Evolutionary conservation across 2,113 vertebrate genomes (phyloP).

Genomic region (Nanorana parkeri): DNA sequence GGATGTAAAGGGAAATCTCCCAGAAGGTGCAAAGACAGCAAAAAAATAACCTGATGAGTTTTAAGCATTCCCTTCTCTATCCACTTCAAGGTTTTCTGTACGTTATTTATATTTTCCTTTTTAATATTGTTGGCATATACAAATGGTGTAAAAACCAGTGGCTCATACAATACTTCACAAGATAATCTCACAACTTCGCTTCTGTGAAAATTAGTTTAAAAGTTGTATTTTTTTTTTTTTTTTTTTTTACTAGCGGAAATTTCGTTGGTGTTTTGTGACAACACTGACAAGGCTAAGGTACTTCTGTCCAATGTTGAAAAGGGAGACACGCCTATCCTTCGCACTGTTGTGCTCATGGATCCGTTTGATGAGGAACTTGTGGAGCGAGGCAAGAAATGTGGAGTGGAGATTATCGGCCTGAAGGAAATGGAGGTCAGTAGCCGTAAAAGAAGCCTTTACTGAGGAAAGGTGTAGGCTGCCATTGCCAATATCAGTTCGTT

Average conservation of each 20-base stretch:
- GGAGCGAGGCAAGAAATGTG: slow-evolving; percentile 75
- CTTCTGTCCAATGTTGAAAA: slow-evolving; percentile 79
- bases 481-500: not conserved
- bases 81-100: too few relatives aligned
- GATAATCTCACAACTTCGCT: too few relatives aligned
- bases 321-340: slow-evolving; percentile 74
- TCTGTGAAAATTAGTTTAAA: too few relatives aligned
- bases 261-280: slow-evolving; percentile 89
- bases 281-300: slow-evolving; percentile 82
- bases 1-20: too few relatives aligned
- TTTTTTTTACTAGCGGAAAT: slow-evolving; percentile 75
- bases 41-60: too few relatives aligned
- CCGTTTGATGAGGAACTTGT: slow-evolving; percentile 78
- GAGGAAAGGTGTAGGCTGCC: too few relatives aligned
- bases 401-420: slow-evolving; percentile 83
- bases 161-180: too few relatives aligned
- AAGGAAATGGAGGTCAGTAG: slow-evolving; percentile 83
- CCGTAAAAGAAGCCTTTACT: not conserved
- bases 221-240: not conserved
- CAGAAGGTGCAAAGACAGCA: too few relatives aligned
- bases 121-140: too few relatives aligned
- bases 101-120: too few relatives aligned
- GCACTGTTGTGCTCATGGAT: slow-evolving; percentile 86
- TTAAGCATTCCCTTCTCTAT: too few relatives aligned
- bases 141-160: too few relatives aligned